Evolutionary conservation across 1,140 invertebrate species (phyloP).

Genomic region (Drosophila rufa): DNA sequence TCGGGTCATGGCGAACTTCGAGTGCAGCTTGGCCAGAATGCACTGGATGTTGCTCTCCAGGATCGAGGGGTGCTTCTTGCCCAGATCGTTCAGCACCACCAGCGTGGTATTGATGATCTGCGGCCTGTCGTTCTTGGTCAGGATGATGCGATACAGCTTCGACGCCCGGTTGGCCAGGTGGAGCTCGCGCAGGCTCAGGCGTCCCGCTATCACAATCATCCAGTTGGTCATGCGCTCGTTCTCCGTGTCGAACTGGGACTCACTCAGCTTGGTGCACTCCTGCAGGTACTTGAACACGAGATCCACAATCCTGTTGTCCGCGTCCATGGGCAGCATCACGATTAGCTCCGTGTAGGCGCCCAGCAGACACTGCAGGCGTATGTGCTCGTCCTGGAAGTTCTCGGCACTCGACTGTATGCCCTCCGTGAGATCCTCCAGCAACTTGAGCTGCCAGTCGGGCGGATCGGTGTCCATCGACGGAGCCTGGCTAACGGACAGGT

Average conservation of each 20-base stretch:
- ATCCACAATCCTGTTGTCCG: conserved; percentile 42
- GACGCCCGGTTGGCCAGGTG: conserved; percentile 48
- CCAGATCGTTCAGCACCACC: conserved; percentile 75
- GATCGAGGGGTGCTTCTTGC: conserved; percentile 73
- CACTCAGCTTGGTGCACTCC: conserved; percentile 60
- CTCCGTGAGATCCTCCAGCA: conserved; percentile 47
- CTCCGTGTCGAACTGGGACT: conserved; percentile 72
- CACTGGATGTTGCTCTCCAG: conserved; percentile 71
- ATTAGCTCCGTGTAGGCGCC: conserved; percentile 74
- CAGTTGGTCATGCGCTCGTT: conserved; percentile 79
- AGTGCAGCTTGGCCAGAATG: conserved; percentile 70
- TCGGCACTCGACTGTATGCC: conserved; percentile 18
- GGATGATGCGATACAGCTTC: conserved; percentile 61
- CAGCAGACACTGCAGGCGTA: conserved; percentile 54
- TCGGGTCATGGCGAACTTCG: conserved; percentile 71
- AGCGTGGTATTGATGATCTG: conserved; percentile 79
- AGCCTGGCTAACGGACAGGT: conserved; percentile 57
- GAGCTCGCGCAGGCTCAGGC: conserved; percentile 66
- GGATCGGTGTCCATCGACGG: conserved; percentile 16
- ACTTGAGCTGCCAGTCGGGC: conserved; percentile 43
- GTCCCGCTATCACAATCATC: conserved; percentile 77
- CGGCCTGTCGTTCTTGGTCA: conserved; percentile 73
- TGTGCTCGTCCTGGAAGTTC: conserved; percentile 57
- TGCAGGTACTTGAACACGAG: conserved; percentile 73
- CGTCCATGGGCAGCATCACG: conserved; percentile 44